Evolutionary conservation across 2,113 vertebrate genomes (phyloP), one percentile per base, ranked within the genome.

Genomic region (Pteronura brasiliensis): DNA sequence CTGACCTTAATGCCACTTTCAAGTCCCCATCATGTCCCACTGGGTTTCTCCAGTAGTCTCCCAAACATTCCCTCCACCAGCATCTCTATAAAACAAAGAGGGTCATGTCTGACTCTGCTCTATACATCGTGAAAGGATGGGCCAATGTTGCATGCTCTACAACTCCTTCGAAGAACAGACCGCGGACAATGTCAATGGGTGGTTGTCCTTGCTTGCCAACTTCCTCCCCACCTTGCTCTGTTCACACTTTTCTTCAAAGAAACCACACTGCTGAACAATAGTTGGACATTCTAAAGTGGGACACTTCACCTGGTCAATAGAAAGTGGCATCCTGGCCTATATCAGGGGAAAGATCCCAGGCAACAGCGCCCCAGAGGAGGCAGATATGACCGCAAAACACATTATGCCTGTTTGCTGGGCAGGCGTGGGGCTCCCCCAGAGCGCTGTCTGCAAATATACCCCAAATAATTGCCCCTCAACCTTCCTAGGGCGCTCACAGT

Each of bases 221-320:
- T 88, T 94, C 84, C 76, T 88, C 49, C 8, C 49, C 12, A 23
- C 47, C 71, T 88, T 52, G 7, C 34, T 84, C 42, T 71, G 29
- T 77, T 92, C 71, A 96, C 29, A 42, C n/a, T 94, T 90, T 90
- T 88, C 86, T 95, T 97, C 65, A 91, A 72, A 97, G 49, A 90
- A 93, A 95, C 88, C 76, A 90, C 65, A 65, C 55, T 67, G 65
- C 9, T 74, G 27, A 93, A 57, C 0, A n/a, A 49, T 7, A 85
- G 6, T 23, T 88, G 52, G 76, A 61, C 36, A 76, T 91, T 72
- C n/a, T 90, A 94, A 97, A 80, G n/a, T 42, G 36, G 61, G 47
- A 61, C 81, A 42, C 39, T 34, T 57, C 4, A 18, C 57, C 29
- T 85, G 86, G 44, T 77, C 93, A 52, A 49, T 71, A n/a, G 63